A percentile compares a stretch with the other conserved stretches of the same genome.
These are phyloP conservation scores for Pimephales promelas DNA, from an alignment of 2,113 vertebrate species.

Conservation along the genomic window DNA sequence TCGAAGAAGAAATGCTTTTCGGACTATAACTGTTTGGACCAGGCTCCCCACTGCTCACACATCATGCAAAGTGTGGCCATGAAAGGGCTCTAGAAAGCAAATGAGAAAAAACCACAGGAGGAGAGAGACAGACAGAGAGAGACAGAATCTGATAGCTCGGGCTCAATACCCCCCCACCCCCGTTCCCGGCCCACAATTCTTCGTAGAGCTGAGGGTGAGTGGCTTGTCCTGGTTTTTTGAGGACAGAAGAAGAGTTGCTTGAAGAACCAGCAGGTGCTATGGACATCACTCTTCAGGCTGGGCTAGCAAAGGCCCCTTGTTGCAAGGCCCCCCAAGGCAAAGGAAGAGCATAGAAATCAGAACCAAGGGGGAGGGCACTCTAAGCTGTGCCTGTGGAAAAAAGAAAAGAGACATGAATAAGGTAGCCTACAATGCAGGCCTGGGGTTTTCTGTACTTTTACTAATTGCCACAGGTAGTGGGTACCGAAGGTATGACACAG, in stretches of 20 bases:
- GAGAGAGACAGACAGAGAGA: conserved; percentile 66
- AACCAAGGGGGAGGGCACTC: conserved; percentile 79
- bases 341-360: conserved; percentile 84
- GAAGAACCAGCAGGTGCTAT: conserved; percentile 83
- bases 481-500: background rate
- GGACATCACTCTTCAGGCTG: conserved; percentile 82
- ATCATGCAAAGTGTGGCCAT: conserved; percentile 79
- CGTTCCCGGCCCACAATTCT: conserved; percentile 69
- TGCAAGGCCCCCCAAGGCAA: conserved; percentile 80
- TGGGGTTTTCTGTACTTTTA: conserved; percentile 33
- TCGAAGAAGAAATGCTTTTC: conserved; percentile 69
- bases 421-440: conserved; percentile 17
- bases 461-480: background rate
- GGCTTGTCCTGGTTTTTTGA: conserved; percentile 80
- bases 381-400: conserved; percentile 75
- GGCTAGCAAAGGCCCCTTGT: conserved; percentile 76
- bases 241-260: conserved; percentile 80
- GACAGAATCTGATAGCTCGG: conserved; percentile 77
- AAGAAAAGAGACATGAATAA: conserved; percentile 47
- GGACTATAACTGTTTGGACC: conserved; percentile 73
- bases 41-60: conserved; percentile 75
- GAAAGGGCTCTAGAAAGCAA: conserved; percentile 76
- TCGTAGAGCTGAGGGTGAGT: conserved; percentile 78
- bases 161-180: conserved; percentile 69
- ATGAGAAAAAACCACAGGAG: conserved; percentile 69